A percentile compares a stretch with the other conserved stretches of the same genome.
Conservation (phyloP, 2,888 invertebrate species). For the Galeopsomyia nigrocyanea region DNA sequence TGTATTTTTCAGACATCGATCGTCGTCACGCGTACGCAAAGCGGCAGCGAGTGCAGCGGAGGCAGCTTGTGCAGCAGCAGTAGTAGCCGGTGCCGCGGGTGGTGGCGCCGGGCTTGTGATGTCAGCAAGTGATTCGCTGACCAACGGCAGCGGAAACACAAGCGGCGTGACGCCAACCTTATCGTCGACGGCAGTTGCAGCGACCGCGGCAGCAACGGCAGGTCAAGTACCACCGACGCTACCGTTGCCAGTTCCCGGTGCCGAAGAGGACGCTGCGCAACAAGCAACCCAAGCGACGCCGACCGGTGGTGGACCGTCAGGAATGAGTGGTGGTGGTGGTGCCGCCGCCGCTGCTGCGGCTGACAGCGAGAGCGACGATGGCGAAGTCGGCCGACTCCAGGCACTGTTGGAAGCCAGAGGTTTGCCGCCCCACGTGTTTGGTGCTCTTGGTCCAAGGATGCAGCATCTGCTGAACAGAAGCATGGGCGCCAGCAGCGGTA, state of each 20-base stretch:
- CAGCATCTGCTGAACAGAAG: constrained; percentile 95
- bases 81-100: constrained; percentile 40
- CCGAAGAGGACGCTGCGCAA: background rate
- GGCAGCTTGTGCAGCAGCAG: constrained; percentile 53
- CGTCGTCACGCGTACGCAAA: constrained; percentile 69
- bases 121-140: constrained; percentile 63
- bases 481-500: constrained; percentile 88
- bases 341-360: constrained; percentile 70
- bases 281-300: constrained; percentile 12
- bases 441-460: constrained; percentile 96
- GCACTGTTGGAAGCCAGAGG: constrained; percentile 95
- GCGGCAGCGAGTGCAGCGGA: constrained; percentile 71
- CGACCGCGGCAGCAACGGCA: constrained; percentile 6
- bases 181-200: constrained; percentile 57
- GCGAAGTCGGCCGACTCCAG: constrained; percentile 95
- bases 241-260: background rate
- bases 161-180: constrained; percentile 45
- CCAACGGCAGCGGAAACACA: constrained; percentile 60
- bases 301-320: constrained; percentile 66
- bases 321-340: constrained; percentile 63
- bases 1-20: constrained; percentile 66
- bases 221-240: background rate
- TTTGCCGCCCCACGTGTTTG: constrained; percentile 95
- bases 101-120: constrained; percentile 55
- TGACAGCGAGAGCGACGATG: constrained; percentile 88